Evolutionary conservation across 2,797 vertebrate species (phyloP).

Genomic region (Streptopelia turtur): DNA sequence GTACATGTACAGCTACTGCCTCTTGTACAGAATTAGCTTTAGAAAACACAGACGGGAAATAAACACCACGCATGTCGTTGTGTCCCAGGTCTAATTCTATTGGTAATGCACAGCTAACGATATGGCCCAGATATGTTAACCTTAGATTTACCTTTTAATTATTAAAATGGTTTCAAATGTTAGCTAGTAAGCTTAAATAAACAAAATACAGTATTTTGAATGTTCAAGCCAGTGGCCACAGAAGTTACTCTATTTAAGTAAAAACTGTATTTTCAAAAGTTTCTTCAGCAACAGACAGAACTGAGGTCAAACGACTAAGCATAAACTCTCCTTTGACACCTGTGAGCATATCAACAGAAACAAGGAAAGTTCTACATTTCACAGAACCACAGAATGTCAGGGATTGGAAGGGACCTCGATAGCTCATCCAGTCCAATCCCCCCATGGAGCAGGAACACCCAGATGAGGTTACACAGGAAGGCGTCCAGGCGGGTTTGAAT

Average conservation of each 20-base stretch:
- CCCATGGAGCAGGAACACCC: too few relatives aligned
- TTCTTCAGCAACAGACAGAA: not conserved
- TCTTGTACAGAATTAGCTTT: not conserved
- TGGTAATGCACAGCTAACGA: not conserved
- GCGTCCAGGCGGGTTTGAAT: too few relatives aligned
- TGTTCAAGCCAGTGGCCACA: not conserved
- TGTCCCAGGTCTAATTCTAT: not conserved
- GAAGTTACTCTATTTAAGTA: not conserved
- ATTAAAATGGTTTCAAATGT: not conserved
- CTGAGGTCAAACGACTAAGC: not conserved
- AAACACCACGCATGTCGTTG: fast-evolving
- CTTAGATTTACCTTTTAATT: not conserved
- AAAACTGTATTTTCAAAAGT: not conserved
- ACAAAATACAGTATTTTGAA: not conserved
- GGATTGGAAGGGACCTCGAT: too few relatives aligned
- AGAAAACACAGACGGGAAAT: not conserved
- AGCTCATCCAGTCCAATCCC: too few relatives aligned
- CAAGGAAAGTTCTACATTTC: not conserved
- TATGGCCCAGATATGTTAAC: not conserved
- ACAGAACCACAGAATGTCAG: too few relatives aligned
- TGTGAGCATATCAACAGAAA: not conserved
- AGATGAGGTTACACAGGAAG: too few relatives aligned
- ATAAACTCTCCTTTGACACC: not conserved
- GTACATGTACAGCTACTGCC: not conserved
- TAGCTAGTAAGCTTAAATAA: not conserved